Base-by-base conservation (phyloP, 2,113 vertebrate genomes). In the Varanus salvator region DNA sequence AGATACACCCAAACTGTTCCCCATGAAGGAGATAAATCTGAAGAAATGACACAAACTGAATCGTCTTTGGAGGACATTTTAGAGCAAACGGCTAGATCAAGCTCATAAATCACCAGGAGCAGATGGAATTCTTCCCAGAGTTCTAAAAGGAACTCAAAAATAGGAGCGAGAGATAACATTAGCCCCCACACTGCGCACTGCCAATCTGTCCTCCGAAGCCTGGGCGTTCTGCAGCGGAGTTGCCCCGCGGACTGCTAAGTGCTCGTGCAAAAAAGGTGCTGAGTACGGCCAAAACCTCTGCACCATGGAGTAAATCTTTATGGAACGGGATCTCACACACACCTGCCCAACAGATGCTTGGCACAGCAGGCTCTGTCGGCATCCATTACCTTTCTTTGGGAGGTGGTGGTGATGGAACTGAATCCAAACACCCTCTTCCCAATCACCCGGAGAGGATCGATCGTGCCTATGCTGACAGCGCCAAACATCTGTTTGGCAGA, bases 11-110 rank as follows among this genome's bases (percentile, higher is more conserved):
- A 66, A 78, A 38, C 76, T 19, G 48, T 85, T 90, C 50, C 50
- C 66, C 83, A 71, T 8, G 48, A 57, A 90, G 83, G 74, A 64
- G 27, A 90, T 90, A 90, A 90, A 90, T 90, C 88, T 90, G 88
- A 85, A 54, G 83, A 80, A 80, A 85, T 80, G 88, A 71, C 88
- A 90, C 74, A 85, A 69, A 57, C n/a, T 7, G 48, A 80, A 90
- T 85, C 25, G 50, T 71, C 88, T 90, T 84, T 17, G 34, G 75
- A 90, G 76, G 88, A 90, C 88, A 85, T 57, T 80, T 78, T 44
- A 71, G 75, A 85, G 75, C 64, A 85, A 80, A 85, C 75, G 19
- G 83, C 71, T 25, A 89, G 83, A 90, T 90, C 80, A 85, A 85
- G 80, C 64, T 85, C 83, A 90, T 85, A 90, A 85, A 90, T 90